Percentiles rank a stretch among this genome's conserved stretches.
These are phyloP conservation scores for Gobio occitaniae DNA, from an alignment of 2,797 vertebrate genomes.

Conservation along the genomic window DNA sequence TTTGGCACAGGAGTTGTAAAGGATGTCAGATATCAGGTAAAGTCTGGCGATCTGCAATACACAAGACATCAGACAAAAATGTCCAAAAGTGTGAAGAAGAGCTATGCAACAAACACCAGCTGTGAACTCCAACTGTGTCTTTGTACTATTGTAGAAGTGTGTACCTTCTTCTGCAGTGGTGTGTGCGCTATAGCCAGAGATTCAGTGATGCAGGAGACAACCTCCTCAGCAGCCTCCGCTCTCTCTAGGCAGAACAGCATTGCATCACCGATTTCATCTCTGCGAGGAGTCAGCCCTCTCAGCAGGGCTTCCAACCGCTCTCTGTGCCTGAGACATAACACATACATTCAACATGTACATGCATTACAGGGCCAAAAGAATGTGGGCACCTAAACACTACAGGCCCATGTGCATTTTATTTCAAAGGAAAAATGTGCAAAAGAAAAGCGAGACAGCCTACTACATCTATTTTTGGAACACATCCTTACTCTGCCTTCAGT, in stretches of 20 bases:
- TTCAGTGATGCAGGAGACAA: constrained; percentile 79
- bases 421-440: background rate
- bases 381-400: constrained; percentile 19
- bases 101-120: background rate
- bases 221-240: constrained; percentile 84
- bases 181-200: constrained; percentile 78
- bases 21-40: constrained; percentile 83
- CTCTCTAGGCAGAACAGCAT: constrained; percentile 84
- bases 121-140: background rate
- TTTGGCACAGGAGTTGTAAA: constrained; percentile 86
- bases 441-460: background rate
- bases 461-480: constrained; percentile 48
- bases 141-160: background rate
- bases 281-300: constrained; percentile 75
- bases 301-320: constrained; percentile 77
- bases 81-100: background rate
- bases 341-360: background rate
- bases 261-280: constrained; percentile 73
- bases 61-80: background rate
- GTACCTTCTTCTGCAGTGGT: constrained; percentile 82
- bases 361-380: background rate
- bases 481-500: constrained; percentile 81
- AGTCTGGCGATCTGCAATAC: constrained; percentile 77
- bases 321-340: constrained; percentile 71
- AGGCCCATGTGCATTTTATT: background rate